Conservation (phyloP, 2,888 invertebrate species). For the Hoplodrina blanda region DNA sequence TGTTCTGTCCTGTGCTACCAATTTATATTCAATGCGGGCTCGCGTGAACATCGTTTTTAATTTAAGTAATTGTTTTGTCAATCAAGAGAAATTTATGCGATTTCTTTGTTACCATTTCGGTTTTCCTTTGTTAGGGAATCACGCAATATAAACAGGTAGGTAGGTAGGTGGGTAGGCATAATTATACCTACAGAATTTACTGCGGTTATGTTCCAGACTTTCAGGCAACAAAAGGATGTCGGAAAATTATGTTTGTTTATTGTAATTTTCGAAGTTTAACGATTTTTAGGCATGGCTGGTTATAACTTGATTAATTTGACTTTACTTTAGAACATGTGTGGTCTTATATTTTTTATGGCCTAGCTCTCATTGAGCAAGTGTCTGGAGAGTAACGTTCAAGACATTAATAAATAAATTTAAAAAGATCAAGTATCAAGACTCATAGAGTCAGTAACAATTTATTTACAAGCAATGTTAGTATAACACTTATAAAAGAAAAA, state of each 20-base stretch:
- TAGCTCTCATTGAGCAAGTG: too few relatives aligned
- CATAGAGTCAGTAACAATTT: too few relatives aligned
- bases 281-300: constrained; percentile 11
- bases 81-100: constrained; percentile 70
- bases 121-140: constrained; percentile 57
- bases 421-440: too few relatives aligned
- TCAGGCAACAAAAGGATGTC: background rate
- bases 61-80: constrained; percentile 80
- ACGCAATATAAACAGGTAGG: constrained; percentile 59
- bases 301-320: background rate
- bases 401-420: too few relatives aligned
- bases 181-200: constrained; percentile 4
- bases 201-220: constrained; percentile 15
- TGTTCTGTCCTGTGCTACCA: constrained; percentile 21
- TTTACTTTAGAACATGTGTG: background rate
- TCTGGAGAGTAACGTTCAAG: too few relatives aligned
- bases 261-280: constrained; percentile 15
- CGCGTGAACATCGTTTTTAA: constrained; percentile 76
- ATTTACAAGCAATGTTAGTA: too few relatives aligned
- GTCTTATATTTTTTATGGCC: background rate
- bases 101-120: constrained; percentile 66
- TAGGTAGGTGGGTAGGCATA: constrained; percentile 10
- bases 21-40: constrained; percentile 60
- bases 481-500: too few relatives aligned
- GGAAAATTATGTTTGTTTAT: constrained; percentile 7